These are phyloP conservation scores for Choloepus didactylus DNA, from an alignment of 2,797 vertebrate genomes.

Conservation along the genomic window DNA sequence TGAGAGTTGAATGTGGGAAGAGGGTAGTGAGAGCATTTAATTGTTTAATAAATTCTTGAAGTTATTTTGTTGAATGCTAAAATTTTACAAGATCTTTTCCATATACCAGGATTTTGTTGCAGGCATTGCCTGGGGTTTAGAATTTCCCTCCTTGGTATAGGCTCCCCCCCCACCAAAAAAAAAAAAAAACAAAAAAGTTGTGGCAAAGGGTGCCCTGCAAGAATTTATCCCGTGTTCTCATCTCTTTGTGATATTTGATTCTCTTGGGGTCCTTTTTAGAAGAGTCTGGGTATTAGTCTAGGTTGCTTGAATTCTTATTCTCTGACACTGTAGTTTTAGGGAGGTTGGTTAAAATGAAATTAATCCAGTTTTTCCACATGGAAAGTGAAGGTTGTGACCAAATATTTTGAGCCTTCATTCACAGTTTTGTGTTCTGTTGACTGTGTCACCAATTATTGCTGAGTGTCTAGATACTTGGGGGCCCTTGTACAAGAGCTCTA, in stretches of 20 bases:
- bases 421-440: not conserved
- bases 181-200: no score
- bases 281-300: not conserved
- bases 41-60: constrained; percentile 13
- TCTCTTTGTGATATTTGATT: constrained; percentile 11
- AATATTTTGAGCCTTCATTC: not conserved
- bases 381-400: not conserved
- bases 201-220: not conserved
- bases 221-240: not conserved
- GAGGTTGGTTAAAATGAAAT: not conserved
- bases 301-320: not conserved
- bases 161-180: no score
- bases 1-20: not conserved
- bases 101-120: not conserved
- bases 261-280: not conserved
- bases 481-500: not conserved
- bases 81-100: not conserved
- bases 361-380: not conserved
- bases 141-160: not conserved
- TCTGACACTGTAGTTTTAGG: not conserved
- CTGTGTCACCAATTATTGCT: not conserved
- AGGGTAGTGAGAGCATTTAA: not conserved
- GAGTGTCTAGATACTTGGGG: not conserved
- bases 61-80: not conserved
- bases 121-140: not conserved